phyloP scores from a whole-genome alignment of 2,113 vertebrate species.

The Poeciliopsis turrubarensis region DNA sequence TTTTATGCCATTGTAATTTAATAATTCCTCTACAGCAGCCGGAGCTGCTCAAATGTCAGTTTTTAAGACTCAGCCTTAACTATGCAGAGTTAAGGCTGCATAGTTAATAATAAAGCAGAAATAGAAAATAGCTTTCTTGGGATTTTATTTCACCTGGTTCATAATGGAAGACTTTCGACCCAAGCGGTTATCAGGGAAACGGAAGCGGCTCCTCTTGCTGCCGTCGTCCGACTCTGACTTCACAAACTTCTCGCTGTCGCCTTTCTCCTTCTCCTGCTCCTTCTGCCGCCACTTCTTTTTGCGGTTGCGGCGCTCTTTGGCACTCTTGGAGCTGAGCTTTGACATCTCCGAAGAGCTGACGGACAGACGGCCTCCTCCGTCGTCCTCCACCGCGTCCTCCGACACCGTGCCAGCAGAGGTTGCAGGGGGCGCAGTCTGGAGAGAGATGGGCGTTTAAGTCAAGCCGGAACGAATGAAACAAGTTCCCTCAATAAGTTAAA shows the following conservation, averaged over 20 bases:
- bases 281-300: conserved; percentile 93
- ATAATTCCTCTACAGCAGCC: not conserved
- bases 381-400: conserved; percentile 93
- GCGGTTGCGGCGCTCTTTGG: conserved; percentile 94
- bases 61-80: too few species aligned
- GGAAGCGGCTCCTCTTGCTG: conserved; percentile 91
- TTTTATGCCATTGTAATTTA: not conserved
- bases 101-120: not conserved
- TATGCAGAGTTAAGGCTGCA: too few species aligned
- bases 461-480: conserved; percentile 4
- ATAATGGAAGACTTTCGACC: conserved; percentile 97
- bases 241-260: conserved; percentile 95
- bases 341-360: conserved; percentile 95
- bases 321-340: conserved; percentile 97
- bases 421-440: conserved; percentile 91
- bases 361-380: conserved; percentile 89
- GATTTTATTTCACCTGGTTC: conserved; percentile 88
- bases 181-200: conserved; percentile 92
- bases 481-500: not conserved
- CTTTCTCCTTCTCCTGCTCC: conserved; percentile 96
- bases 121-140: not conserved
- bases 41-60: too few species aligned
- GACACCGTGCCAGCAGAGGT: conserved; percentile 97
- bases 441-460: not conserved
- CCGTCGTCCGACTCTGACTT: conserved; percentile 97